These are phyloP conservation scores for Microchrysa polita DNA, from an alignment of 2,888 invertebrate species.

Conservation along the genomic window DNA sequence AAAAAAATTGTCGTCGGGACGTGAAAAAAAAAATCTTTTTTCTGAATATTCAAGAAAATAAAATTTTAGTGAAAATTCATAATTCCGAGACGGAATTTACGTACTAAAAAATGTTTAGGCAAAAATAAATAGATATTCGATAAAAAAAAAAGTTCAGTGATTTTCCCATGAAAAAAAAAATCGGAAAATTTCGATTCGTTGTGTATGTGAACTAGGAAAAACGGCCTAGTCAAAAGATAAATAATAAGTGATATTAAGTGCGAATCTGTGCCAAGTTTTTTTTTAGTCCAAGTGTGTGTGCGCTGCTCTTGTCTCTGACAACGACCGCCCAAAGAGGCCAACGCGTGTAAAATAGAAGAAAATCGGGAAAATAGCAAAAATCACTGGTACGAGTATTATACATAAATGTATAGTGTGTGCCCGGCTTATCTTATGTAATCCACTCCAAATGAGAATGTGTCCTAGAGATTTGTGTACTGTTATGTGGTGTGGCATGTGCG, in stretches of 20 bases:
- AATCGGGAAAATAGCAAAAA: conserved; percentile 24
- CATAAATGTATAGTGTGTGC: too few species aligned
- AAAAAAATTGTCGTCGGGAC: background rate
- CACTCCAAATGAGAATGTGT: conserved; percentile 22
- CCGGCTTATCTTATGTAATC: conserved; percentile 36
- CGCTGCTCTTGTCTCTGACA: background rate
- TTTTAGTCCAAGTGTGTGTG: background rate
- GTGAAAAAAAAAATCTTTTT: too few species aligned
- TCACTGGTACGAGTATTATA: too few species aligned
- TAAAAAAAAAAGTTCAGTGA: background rate
- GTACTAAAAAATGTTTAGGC: too few species aligned
- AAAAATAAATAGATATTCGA: too few species aligned
- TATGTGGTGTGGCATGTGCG: conserved; percentile 8
- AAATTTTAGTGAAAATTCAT: background rate
- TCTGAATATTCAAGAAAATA: too few species aligned
- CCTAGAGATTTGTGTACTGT: conserved; percentile 25
- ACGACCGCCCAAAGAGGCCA: too few species aligned
- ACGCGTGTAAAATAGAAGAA: background rate
- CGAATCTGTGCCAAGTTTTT: conserved; percentile 28
- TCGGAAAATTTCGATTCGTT: conserved; percentile 19
- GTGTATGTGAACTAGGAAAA: conserved; percentile 19
- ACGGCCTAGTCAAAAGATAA: conserved; percentile 3
- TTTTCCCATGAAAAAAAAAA: conserved; percentile 25
- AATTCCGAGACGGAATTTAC: too few species aligned
- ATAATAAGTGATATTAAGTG: conserved; percentile 33